phyloP scores from a whole-genome alignment of 92 coral and sea anemone species.

The Epizoanthus scotinus region DNA sequence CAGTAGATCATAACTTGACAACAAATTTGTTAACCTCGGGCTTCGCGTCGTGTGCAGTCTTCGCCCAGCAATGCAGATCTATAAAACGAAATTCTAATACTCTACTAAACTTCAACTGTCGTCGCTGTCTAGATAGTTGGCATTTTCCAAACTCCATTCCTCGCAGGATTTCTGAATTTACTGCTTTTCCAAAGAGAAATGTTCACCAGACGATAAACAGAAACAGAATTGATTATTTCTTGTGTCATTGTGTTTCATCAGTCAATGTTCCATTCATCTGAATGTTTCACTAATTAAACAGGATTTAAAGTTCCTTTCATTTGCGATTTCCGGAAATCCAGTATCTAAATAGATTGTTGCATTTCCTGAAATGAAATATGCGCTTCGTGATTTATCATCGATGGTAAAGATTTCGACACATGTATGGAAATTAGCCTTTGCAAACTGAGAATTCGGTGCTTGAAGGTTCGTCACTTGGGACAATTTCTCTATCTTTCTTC shows the following conservation, averaged over 20 bases:
- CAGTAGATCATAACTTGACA: constrained; percentile 16
- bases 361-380: constrained; percentile 57
- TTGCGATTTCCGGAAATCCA: constrained; percentile 46
- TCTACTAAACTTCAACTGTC: not conserved
- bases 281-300: constrained; percentile 12
- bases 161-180: not conserved
- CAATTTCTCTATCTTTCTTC: too few species aligned
- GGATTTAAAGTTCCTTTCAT: constrained; percentile 1
- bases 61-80: not conserved
- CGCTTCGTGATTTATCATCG: constrained; percentile 6
- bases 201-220: not conserved
- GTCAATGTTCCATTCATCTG: not conserved
- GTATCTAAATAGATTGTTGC: constrained; percentile 47
- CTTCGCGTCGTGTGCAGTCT: constrained; percentile 12
- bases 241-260: not conserved
- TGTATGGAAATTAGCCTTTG: constrained; percentile 2
- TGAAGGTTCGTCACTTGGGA: not conserved
- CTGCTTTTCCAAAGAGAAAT: not conserved
- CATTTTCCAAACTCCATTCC: constrained; percentile 11
- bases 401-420: constrained; percentile 18
- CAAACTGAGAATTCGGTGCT: not conserved
- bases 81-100: not conserved
- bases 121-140: not conserved
- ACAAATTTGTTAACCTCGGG: not conserved
- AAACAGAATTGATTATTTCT: not conserved